Conservation (phyloP, 2,888 invertebrate genomes). For the Euplexia lucipara region DNA sequence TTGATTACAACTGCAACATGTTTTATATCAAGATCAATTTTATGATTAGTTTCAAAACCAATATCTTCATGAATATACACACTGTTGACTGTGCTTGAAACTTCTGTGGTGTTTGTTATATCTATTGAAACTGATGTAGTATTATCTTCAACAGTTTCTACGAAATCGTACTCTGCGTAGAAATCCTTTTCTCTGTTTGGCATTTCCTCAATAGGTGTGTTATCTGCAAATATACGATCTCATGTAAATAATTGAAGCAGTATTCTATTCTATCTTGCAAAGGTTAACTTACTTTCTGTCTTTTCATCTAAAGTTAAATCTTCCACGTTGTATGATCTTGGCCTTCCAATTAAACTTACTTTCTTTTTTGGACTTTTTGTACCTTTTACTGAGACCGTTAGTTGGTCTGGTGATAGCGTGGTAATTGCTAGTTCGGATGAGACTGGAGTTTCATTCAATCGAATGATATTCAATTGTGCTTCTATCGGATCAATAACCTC, state of each 20-base stretch:
- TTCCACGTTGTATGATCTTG: constrained; percentile 80
- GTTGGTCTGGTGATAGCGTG: background rate
- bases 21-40: constrained; percentile 25
- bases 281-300: constrained; percentile 76
- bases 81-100: constrained; percentile 36
- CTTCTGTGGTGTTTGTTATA: constrained; percentile 20
- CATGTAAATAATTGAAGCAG: constrained; percentile 56
- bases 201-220: constrained; percentile 57
- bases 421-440: background rate
- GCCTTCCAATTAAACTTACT: constrained; percentile 76
- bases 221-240: constrained; percentile 78
- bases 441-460: background rate
- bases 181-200: constrained; percentile 68
- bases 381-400: constrained; percentile 8
- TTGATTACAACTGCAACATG: constrained; percentile 51
- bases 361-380: constrained; percentile 62
- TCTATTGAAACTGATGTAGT: constrained; percentile 8
- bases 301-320: constrained; percentile 71
- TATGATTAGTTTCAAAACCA: constrained; percentile 11
- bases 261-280: constrained; percentile 52
- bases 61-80: constrained; percentile 28
- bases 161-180: constrained; percentile 75
- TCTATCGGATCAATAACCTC: constrained; percentile 55
- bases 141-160: constrained; percentile 60
- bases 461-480: constrained; percentile 11